Base-by-base conservation (phyloP, 2,888 invertebrate species). In the Dascillus cervinus region DNA sequence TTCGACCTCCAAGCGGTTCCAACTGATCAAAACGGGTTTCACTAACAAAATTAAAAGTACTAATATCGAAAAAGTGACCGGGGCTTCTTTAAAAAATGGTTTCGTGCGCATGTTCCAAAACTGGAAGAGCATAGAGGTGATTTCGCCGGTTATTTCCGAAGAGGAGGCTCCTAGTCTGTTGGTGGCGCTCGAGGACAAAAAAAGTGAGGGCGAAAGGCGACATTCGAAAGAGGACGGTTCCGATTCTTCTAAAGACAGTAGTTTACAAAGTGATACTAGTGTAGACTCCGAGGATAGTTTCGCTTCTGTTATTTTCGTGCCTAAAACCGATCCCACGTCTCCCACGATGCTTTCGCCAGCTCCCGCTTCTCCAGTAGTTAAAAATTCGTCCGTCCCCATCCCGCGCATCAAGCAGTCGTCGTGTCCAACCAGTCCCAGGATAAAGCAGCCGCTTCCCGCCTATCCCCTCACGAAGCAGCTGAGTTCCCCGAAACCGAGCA, bases 221-320 rank as follows among this genome's bases (percentile, higher is more conserved):
- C 78, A 81, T 52, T 89, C 89, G 0, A 77, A 79, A 44, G 90
- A 90, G 62, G 89, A 89, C 50, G 89, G 89, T 8, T 90, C 90
- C 0, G 87, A 87, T 57, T 86, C 86, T 3, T 86, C 86, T 2
- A 87, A 87, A 64, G 87, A 87, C 50, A 85, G 88, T 58, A 90
- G 90, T 58, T 71, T 91, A 36, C 91, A 91, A 64, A 90, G 90
- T 60, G 92, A 92, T 57, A 91, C 91, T 1, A 90, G 90, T 65
- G 86, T 91, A 17, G 92, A 92, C 61, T 89, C 89, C 1, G 91
- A 92, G 61, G 91, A 92, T 55, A 90, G 89, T 62, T 89, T 91
- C 56, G 89, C 90, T 34, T 90, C 90, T 41, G 91, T 92, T 24
- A 91, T 92, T 55, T 90, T 82, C 58, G 82, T 90, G 52, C 89